phyloP scores from a whole-genome alignment of 2,797 vertebrate species.

The Typhlichthys subterraneus region DNA sequence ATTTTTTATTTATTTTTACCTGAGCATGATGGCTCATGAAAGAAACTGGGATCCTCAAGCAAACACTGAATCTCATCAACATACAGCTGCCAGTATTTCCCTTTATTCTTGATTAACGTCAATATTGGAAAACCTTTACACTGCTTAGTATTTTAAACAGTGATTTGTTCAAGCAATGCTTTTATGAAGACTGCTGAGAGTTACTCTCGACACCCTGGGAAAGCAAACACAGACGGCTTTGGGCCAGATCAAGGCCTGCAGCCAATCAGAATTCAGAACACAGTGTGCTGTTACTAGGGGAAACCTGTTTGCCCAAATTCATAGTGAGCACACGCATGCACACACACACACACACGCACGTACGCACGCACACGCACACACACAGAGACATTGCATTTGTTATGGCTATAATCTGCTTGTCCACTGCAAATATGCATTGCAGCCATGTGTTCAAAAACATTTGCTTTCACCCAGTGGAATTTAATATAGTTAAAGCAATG shows the following conservation, averaged over 20 bases:
- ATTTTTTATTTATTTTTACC: too few relatives aligned
- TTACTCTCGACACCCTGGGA: conserved; percentile 57
- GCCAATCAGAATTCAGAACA: conserved; percentile 69
- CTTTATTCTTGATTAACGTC: too few relatives aligned
- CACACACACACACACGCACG: conserved; percentile 49
- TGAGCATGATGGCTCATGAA: too few relatives aligned
- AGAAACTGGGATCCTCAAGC: too few relatives aligned
- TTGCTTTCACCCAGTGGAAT: not conserved
- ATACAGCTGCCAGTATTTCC: too few relatives aligned
- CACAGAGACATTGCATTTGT: conserved; percentile 64
- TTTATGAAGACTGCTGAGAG: conserved; percentile 38
- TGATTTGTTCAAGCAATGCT: conserved; percentile 10
- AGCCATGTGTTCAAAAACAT: conserved; percentile 5
- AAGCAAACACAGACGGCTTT: conserved; percentile 64
- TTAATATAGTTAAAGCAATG: not conserved
- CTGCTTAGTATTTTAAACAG: not conserved
- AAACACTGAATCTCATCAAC: too few relatives aligned
- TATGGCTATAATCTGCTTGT: conserved; percentile 45
- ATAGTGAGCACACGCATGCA: conserved; percentile 36
- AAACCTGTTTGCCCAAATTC: conserved; percentile 68
- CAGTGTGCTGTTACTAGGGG: conserved; percentile 69
- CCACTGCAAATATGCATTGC: conserved; percentile 25
- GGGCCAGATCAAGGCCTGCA: conserved; percentile 56
- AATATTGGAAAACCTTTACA: too few relatives aligned
- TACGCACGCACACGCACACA: conserved; percentile 40